Evolutionary conservation across 2,888 invertebrate species (phyloP), one percentile per base, ranked within the genome.

Genomic region (Ischnus inquisitorius): DNA sequence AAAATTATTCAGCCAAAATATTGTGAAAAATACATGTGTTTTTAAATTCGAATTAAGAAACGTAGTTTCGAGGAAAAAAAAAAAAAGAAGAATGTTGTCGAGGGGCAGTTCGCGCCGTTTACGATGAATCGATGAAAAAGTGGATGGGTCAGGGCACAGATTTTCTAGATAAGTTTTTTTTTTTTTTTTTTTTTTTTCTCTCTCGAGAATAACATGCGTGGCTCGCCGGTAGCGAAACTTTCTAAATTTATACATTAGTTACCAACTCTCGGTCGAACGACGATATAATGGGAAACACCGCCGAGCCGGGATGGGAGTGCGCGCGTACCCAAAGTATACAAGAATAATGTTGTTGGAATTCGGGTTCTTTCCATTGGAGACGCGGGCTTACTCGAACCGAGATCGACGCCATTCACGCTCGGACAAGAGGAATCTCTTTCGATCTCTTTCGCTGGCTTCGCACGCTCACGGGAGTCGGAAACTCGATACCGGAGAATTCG

Each of bases 61-160:
- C 86, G 10, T 51, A 14, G 41, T 34, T 34, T 0, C 8, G 8
- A 90, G 92, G 90, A 91, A 91, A 90, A 90, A 89, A 86, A 82
- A 62, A 68, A 79, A 74, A 84, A 75, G 78, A 81, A 81, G 74
- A 84, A 84, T 84, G 84, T 84, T 84, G 84, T 84, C 84, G 84
- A 78, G 84, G 84, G 84, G 78, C 84, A 84, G 84, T 84, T 81
- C 67, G 64, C 54, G 41, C 78, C 34, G 34, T 48, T 71, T 34
- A 57, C 25, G 57, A 78, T 78, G 57, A 79, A 75, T 75, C 60
- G 81, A 75, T 46, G 48, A 64, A 43, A 78, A 65, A 82, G 84
- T 81, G 81, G 78, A 79, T 75, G 68, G 84, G 78, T 81, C 81
- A 81, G 81, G 81, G 69, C 65, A 25, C 25, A 64, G 22, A 25